Evolutionary conservation across 2,113 vertebrate genomes (phyloP), one percentile per base, ranked within the genome.

Genomic region (Etheostoma spectabile): DNA sequence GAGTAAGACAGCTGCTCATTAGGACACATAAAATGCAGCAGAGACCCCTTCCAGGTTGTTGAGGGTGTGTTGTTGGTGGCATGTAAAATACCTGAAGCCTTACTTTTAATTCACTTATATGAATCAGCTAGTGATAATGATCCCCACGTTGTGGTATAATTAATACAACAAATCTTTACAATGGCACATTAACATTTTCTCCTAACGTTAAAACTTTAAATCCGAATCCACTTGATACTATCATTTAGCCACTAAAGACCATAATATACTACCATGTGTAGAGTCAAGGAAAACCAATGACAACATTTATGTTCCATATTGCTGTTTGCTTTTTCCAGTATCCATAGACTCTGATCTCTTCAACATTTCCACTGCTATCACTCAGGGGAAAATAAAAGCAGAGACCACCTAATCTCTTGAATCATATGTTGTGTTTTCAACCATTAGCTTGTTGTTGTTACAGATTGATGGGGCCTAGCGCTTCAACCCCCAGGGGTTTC

Each of bases 291-390:
- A 76, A 83, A 72, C 38, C 66, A 61, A 30, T 82, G 82, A 86
- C 3, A 19, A 16, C 70, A 79, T 72, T 38, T 22, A 61, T 74
- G 69, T 84, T 90, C 80, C 79, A 86, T 81, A 73, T 65, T 68
- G 71, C 57, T 56, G 79, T 82, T 84, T 57, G 81, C 51, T 84
- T 82, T 63, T 85, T 90, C 90, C 82, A 90, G 24, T 78, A 11
- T 85, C 57, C 60, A 42, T 51, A 57, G 60, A 22, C 51, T 67
- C 3, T 21, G 22, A 75, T 35, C 24, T 63, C 46, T n/a, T 84
- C 64, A 86, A 74, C 62, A 55, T 91, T 90, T 89, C 86, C 87
- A 85, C 38, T 66, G 73, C 57, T 70, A 66, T 83, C 68, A 65
- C 78, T 79, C 64, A 55, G 55, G 75, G 74, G 78, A 53, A 80